phyloP scores from a whole-genome alignment of 2,888 invertebrate genomes.

The Clitarchus hookeri region DNA sequence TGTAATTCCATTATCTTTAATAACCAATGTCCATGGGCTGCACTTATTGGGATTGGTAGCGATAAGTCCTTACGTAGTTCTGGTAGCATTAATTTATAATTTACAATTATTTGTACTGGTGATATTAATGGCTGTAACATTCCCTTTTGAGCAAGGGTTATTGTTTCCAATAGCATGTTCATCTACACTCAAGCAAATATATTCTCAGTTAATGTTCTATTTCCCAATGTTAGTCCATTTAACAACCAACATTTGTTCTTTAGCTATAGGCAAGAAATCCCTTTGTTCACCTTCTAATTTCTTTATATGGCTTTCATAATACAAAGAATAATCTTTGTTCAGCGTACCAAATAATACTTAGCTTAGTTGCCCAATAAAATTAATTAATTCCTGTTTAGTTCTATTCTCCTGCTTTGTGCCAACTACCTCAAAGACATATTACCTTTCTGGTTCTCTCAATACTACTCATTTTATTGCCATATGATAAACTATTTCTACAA shows the following conservation, averaged over 20 bases:
- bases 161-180: too few relatives aligned
- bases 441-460: background rate
- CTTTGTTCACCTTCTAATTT: background rate
- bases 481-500: background rate
- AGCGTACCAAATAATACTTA: background rate
- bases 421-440: too few relatives aligned
- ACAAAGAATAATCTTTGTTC: background rate
- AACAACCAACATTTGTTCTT: background rate
- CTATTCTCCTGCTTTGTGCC: too few relatives aligned
- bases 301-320: background rate
- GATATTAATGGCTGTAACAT: too few relatives aligned
- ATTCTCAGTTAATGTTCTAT: background rate
- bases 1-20: too few relatives aligned
- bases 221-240: background rate
- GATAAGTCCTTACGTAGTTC: too few relatives aligned
- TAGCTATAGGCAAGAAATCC: background rate
- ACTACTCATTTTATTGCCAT: background rate
- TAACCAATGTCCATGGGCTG: too few relatives aligned
- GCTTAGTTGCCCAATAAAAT: background rate
- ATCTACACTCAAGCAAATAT: background rate
- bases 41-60: too few relatives aligned
- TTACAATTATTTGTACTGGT: too few relatives aligned
- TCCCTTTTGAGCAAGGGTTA: too few relatives aligned
- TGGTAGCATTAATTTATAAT: too few relatives aligned
- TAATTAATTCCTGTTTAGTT: background rate